Base-by-base conservation (phyloP, 1,140 invertebrate genomes). In the Ceratina japonica region DNA sequence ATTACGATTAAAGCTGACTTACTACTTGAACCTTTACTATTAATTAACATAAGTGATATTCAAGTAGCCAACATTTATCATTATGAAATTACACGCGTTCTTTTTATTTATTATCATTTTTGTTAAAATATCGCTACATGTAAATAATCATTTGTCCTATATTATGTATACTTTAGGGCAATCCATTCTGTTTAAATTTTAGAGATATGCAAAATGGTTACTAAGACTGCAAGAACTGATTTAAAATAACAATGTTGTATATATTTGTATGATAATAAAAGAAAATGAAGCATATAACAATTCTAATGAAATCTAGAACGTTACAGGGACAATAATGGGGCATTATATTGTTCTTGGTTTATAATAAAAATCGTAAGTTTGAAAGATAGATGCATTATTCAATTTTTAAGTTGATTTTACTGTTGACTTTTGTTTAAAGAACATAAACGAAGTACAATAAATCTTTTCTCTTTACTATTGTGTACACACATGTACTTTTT, bases 251-350 rank as follows among this genome's bases (percentile, higher is more conserved):
- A 54, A 77, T 59, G 59, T 78, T 85, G 84, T 86, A 86, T 86
- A 86, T 86, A 84, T 86, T 84, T 86, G 84, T 86, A 84, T 84
- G 63, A 86, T 86, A 86, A 86, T 84, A 84, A 84, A 86, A 71
- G 70, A 74, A 44, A 80, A 20, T 80, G 59, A 78, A 58, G 61
- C 59, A 83, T 78, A 73, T 69, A 31, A 80, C 52, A 80, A 83
- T 80, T 83, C 71, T 37, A 78, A 66, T 79, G 52, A 65, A 64
- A 84, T 80, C 37, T 72, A 62, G 68, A 70, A 65, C 61, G 77
- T 80, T 77, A 64, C 52, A 75, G 3, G 83, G 27, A n/a, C 79
- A 68, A 79, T 44, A 71, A 56, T 69, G 75, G 82, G 81, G 76
- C 71, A 83, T 84, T 84, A 78, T 70, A 79, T 83, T 71, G 62